Evolutionary conservation across 2,888 invertebrate genomes (phyloP).

Genomic region (Eupithecia insigniata): DNA sequence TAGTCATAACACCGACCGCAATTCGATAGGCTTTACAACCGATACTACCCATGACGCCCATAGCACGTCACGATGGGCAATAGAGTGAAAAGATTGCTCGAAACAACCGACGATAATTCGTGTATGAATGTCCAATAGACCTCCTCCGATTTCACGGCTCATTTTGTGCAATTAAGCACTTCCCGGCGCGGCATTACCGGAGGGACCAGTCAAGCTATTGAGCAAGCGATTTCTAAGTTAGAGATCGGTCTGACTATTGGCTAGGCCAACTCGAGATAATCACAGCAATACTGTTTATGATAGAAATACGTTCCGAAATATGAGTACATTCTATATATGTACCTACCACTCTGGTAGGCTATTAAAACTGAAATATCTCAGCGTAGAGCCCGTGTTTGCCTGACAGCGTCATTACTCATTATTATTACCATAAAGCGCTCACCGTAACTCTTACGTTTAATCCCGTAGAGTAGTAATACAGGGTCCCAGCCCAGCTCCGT

Average conservation of each 20-base stretch:
- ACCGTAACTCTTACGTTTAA: slow-evolving; percentile 9
- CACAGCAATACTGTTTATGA: slow-evolving; percentile 28
- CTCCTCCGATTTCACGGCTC: slow-evolving; percentile 50
- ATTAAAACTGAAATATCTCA: neutral
- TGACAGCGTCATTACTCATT: slow-evolving; percentile 18
- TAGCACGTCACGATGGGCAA: slow-evolving; percentile 3
- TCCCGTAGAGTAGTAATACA: slow-evolving; percentile 25
- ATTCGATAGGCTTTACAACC: slow-evolving; percentile 30
- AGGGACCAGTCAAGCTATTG: slow-evolving; percentile 46
- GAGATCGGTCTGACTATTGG: slow-evolving; percentile 39
- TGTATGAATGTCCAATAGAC: slow-evolving; percentile 47
- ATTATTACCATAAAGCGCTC: slow-evolving; percentile 18
- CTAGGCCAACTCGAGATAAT: slow-evolving; percentile 5
- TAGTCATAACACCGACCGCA: slow-evolving; percentile 7
- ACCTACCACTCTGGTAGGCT: neutral
- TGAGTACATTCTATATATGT: no score
- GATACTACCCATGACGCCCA: slow-evolving; percentile 13
- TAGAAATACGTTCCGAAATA: slow-evolving; percentile 15
- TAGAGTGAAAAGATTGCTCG: slow-evolving; percentile 24
- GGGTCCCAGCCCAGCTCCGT: slow-evolving; percentile 47
- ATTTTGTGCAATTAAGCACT: slow-evolving; percentile 52
- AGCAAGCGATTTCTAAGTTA: slow-evolving; percentile 42
- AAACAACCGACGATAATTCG: slow-evolving; percentile 42
- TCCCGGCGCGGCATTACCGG: slow-evolving; percentile 47
- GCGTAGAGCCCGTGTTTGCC: slow-evolving; percentile 1